These are phyloP conservation scores for Argyresthia goedartella DNA, from an alignment of 2,888 invertebrate genomes.

Conservation along the genomic window DNA sequence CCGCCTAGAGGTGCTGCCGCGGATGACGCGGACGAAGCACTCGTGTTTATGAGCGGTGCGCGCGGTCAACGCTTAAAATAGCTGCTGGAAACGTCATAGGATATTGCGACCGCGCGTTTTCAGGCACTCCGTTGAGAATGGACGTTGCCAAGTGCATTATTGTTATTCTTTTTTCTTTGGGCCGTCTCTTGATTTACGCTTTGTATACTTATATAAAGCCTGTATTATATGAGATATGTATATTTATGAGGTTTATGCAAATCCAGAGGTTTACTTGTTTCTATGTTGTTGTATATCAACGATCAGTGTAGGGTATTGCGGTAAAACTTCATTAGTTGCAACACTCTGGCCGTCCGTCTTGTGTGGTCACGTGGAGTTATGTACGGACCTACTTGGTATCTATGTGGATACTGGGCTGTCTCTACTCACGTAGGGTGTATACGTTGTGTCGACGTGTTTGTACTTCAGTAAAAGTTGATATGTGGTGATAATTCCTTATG, in stretches of 20 bases:
- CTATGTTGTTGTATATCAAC: background rate
- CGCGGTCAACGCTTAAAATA: constrained; percentile 16
- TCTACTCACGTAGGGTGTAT: too few relatives aligned
- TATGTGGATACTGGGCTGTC: too few relatives aligned
- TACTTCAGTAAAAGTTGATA: too few relatives aligned
- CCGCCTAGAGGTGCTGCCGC: constrained; percentile 4
- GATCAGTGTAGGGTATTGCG: constrained; percentile 7
- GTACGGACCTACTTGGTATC: too few relatives aligned
- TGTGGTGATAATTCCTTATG: too few relatives aligned
- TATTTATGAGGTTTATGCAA: too few relatives aligned
- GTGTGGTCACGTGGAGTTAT: constrained; percentile 37
- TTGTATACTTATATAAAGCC: background rate
- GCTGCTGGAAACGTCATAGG: constrained; percentile 4
- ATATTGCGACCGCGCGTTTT: constrained; percentile 1
- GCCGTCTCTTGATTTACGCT: background rate
- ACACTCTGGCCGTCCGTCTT: constrained; percentile 41
- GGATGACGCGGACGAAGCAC: constrained; percentile 7
- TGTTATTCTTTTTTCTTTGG: constrained; percentile 4
- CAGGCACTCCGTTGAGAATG: background rate
- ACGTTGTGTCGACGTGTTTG: too few relatives aligned
- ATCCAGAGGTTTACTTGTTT: background rate
- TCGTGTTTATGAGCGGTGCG: constrained; percentile 3
- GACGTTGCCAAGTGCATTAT: constrained; percentile 5
- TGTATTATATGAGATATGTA: background rate
- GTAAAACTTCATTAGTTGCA: constrained; percentile 28